phyloP scores from a whole-genome alignment of 2,113 vertebrate species.

The Platycercus adscitus region DNA sequence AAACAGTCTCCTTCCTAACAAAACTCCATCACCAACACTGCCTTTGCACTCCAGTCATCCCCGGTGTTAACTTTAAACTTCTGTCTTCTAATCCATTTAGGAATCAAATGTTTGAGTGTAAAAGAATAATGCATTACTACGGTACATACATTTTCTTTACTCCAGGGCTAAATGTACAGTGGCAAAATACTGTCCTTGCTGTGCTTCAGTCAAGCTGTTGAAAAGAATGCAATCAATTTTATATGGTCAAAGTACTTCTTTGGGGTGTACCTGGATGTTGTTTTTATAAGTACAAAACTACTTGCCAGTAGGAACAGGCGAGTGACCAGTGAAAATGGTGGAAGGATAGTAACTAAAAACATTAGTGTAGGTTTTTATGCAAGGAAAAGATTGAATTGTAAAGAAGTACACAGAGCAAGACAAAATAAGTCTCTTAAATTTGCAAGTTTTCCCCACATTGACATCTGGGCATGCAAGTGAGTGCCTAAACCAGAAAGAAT shows the following conservation, averaged over 20 bases:
- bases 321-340: not conserved
- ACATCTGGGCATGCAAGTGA: not conserved
- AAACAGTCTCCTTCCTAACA: not conserved
- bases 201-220: not conserved
- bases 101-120: not conserved
- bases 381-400: not conserved
- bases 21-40: not conserved
- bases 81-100: not conserved
- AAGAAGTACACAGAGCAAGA: not conserved
- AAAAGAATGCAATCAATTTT: not conserved
- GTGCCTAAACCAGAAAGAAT: not conserved
- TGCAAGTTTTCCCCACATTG: not conserved
- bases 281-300: not conserved
- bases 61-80: not conserved
- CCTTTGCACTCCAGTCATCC: not conserved
- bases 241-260: not conserved
- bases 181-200: not conserved
- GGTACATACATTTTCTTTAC: not conserved
- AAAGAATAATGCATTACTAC: not conserved
- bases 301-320: not conserved
- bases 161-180: not conserved
- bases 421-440: not conserved
- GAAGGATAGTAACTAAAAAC: not conserved
- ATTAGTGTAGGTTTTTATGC: not conserved
- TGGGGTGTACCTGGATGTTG: not conserved